Evolutionary conservation across 2,888 invertebrate species (phyloP).

Genomic region (Cyclophora albipunctata): DNA sequence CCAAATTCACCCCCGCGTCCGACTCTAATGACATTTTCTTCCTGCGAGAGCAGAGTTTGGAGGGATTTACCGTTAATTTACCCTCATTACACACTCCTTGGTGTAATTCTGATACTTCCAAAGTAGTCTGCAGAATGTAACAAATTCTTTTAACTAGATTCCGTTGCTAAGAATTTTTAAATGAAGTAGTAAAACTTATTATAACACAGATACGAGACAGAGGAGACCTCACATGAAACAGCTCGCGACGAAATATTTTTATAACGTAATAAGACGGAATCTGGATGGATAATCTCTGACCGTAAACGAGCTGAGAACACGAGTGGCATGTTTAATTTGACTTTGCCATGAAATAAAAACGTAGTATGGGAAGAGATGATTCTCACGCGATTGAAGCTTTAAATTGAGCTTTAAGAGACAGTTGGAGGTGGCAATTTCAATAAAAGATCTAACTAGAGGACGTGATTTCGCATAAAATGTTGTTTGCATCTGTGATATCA

Average conservation of each 20-base stretch:
- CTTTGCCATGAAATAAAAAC: conserved; percentile 38
- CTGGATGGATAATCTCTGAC: conserved; percentile 53
- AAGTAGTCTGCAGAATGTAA: too few species aligned
- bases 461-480: conserved; percentile 34
- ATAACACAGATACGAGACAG: too few species aligned
- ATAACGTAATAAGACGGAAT: conserved; percentile 53
- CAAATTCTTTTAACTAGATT: too few species aligned
- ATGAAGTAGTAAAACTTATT: too few species aligned
- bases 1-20: conserved; percentile 34
- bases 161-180: too few species aligned
- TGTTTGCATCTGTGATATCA: conserved; percentile 28
- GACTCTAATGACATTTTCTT: conserved; percentile 40
- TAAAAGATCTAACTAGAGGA: conserved; percentile 18
- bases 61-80: conserved; percentile 15
- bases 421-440: conserved; percentile 19
- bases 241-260: conserved; percentile 53
- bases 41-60: conserved; percentile 32
- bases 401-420: conserved; percentile 26
- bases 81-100: too few species aligned
- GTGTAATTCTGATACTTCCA: too few species aligned
- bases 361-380: conserved; percentile 14
- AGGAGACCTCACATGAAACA: not conserved
- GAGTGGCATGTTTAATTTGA: conserved; percentile 46
- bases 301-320: conserved; percentile 46
- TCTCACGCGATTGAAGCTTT: conserved; percentile 14